Conservation (phyloP, 2,888 invertebrate species). For the Fragum fragum region DNA sequence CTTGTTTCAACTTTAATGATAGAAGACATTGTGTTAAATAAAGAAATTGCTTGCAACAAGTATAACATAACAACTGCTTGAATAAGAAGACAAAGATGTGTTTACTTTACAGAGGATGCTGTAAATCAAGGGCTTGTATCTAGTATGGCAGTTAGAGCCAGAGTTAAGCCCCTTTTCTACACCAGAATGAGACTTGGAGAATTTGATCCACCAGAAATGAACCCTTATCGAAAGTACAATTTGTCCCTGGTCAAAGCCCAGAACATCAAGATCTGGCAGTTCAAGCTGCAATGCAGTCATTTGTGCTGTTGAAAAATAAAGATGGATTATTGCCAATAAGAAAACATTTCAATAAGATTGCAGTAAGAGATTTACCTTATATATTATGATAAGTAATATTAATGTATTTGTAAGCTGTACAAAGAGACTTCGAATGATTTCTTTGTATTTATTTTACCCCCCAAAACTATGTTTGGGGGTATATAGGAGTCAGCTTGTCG, state of each 20-base stretch:
- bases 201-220: conserved; percentile 81
- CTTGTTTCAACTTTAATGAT: no score
- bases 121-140: conserved; percentile 68
- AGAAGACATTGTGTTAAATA: no score
- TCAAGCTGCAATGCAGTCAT: conserved; percentile 79
- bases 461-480: no score
- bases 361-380: conserved; percentile 60
- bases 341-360: conserved; percentile 60
- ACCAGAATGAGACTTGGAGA: conserved; percentile 82
- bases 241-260: conserved; percentile 71
- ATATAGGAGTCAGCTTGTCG: no score
- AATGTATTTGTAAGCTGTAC: no score
- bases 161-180: conserved; percentile 79
- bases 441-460: no score
- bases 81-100: no score
- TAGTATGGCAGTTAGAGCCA: conserved; percentile 65
- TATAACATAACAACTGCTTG: no score
- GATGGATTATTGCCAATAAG: conserved; percentile 65
- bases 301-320: conserved; percentile 81
- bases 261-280: conserved; percentile 73
- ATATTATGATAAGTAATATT: no score
- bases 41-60: no score
- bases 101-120: conserved; percentile 62
- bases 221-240: conserved; percentile 76
- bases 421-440: no score